Base-by-base conservation (phyloP, 2,113 vertebrate genomes). In the Lates calcarifer region DNA sequence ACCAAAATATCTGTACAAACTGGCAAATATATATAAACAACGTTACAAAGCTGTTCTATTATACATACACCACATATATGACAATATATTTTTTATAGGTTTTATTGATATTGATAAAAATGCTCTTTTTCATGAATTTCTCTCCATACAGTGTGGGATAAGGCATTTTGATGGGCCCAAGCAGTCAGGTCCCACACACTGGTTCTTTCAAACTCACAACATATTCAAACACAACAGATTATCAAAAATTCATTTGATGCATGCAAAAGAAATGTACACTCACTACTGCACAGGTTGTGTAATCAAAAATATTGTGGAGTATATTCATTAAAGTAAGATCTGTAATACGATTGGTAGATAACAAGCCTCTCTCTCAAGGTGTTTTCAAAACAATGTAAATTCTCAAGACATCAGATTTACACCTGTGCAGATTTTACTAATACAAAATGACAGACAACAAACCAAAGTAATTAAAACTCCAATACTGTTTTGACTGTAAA, bases 261-360 rank as follows among this genome's bases (percentile, higher is more conserved):
- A 80, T 85, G 79, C 74, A 85, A 69, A 81, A 81, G 29, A 37
- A 72, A 69, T 58, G 1, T 15, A 49, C 8, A 58, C 67, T 17
- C 26, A 39, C 22, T n/a, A 53, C 77, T 74, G 14, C 56, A 72
- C 6, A 66, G 17, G 20, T 18, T 41, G 60, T 69, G 15, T 65
- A 51, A 83, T 74, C 6, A 51, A 70, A n/a, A 74, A 68, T 37
- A 72, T 22, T 58, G 2, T 15, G 5, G 1, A 49, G 10, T 31
- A 45, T 41, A 41, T 28, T 28, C 15, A 51, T 45, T 66, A 12
- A 11, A 35, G 35, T 6, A 20, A 45, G 26, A 68, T 63, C 17
- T 74, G 57, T 39, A 57, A 66, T 13, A 70, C 39, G 58, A 66
- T 47, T 67, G 39, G 24, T 37, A 15, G 18, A 61, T 88, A 53